A percentile compares a stretch with the other conserved stretches of the same genome.
These are phyloP conservation scores for Eidolon helvum DNA, from an alignment of 2,113 vertebrate genomes.

Conservation along the genomic window DNA sequence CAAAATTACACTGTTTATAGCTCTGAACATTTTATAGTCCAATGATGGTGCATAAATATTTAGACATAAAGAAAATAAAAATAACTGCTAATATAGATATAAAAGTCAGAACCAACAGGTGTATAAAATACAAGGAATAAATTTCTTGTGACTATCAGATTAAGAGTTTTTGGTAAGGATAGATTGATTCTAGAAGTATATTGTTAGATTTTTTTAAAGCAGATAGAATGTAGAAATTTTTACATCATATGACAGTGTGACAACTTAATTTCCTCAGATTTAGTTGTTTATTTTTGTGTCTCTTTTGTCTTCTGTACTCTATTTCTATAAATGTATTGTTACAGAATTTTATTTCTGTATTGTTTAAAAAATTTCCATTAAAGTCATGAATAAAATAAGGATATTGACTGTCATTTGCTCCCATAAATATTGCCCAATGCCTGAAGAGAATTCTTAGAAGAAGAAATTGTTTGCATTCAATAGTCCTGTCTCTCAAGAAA, in stretches of 20 bases:
- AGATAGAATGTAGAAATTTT: not conserved
- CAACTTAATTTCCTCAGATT: not conserved
- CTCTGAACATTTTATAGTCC: not conserved
- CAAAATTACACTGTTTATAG: not conserved
- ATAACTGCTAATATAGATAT: not conserved
- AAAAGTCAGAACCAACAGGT: not conserved
- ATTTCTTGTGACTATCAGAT: not conserved
- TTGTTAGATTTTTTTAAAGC: not conserved
- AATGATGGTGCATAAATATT: not conserved
- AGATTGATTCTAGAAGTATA: not conserved
- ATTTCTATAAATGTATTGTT: not conserved
- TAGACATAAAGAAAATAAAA: not conserved
- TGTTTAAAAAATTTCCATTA: not conserved
- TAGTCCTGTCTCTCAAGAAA: not conserved
- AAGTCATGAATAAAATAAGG: not conserved
- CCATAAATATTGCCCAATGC: not conserved
- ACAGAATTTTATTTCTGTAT: not conserved
- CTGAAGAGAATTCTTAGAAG: not conserved
- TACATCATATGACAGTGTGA: not conserved
- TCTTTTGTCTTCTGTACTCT: not conserved
- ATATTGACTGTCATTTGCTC: not conserved
- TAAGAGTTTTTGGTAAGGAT: not conserved
- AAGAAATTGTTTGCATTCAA: not conserved
- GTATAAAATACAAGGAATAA: not conserved
- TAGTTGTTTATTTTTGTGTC: not conserved